These are phyloP conservation scores for Phylloscopus trochilus DNA, from an alignment of 2,113 vertebrate species.

Conservation along the genomic window DNA sequence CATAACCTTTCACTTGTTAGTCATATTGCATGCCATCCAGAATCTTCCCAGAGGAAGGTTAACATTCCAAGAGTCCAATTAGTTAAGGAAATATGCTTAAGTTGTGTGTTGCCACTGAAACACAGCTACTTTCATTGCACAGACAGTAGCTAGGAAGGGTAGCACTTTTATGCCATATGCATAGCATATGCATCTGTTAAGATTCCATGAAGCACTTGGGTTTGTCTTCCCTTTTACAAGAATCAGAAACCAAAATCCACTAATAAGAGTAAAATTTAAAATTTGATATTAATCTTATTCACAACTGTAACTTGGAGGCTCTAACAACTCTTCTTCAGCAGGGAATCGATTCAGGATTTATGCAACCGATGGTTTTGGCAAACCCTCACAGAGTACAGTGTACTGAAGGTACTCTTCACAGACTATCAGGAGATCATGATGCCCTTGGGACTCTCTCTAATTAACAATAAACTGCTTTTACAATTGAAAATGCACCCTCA, in stretches of 20 bases:
- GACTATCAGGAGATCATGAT: conserved; percentile 68
- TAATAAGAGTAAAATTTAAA: conserved; percentile 5
- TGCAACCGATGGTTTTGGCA: conserved; percentile 70
- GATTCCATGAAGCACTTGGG: background rate
- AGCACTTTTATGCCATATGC: background rate
- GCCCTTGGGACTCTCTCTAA: conserved; percentile 79
- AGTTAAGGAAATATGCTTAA: background rate
- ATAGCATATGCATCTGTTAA: background rate
- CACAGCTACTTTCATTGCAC: background rate
- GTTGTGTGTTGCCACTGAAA: background rate
- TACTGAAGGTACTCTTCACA: conserved; percentile 65
- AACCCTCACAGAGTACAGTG: conserved; percentile 56
- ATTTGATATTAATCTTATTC: conserved; percentile 53
- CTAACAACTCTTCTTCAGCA: conserved; percentile 66
- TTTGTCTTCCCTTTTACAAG: conserved; percentile 24
- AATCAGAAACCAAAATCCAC: conserved; percentile 53
- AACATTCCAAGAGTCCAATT: background rate
- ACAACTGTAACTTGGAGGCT: conserved; percentile 58
- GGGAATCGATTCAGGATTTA: conserved; percentile 66
- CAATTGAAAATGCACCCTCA: conserved; percentile 74
- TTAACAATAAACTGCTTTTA: conserved; percentile 78
- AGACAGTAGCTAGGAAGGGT: background rate
- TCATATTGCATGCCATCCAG: background rate
- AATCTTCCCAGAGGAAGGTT: background rate
- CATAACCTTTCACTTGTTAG: background rate